Base-by-base conservation (phyloP, 2,113 vertebrate genomes). In the Diphyllodes magnificus region DNA sequence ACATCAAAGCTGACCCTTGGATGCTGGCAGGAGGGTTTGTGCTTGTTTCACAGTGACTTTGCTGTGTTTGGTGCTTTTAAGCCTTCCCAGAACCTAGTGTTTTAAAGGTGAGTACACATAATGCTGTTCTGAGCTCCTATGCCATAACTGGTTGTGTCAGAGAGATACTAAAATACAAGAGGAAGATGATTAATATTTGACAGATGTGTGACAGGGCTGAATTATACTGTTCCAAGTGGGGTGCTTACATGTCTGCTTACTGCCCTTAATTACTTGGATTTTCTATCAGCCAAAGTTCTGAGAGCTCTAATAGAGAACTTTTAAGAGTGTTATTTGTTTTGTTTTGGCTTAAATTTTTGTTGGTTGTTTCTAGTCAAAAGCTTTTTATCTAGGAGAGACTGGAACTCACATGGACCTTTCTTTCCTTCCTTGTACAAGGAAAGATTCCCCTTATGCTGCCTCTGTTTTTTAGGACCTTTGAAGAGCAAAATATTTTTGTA, bases 361-460 rank as follows among this genome's bases (percentile, higher is more conserved):
- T 33, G 40, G 6, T 53, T 42, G 5, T 44, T 16, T 33, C 35
- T 35, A 61, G 33, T 54, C 9, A 60, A 35, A 85, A 66, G 5
- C 15, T 80, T 70, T 84, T 81, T 5, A 24, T 60, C 39, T 49
- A 47, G 18, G n/a, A 56, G 28, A 63, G n/a, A 28, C 37, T 82
- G 19, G 30, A 82, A 72, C 31, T 63, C 25, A 5, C 13, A 20
- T 9, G 51, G 23, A 50, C 21, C 13, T 69, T 53, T 51, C 10
- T 69, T 69, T 37, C 17, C 15, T 42, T 78, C 53, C 20, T 4
- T 28, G 7, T 64, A 49, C 18, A 75, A 82, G 31, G 11, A 64
- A 78, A n/a, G 54, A 35, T 61, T 72, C 7, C 24, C 2, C 4
- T 9, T 10, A 11, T 3, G 1, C 5, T 1, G 3, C 13, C 7